These are phyloP conservation scores for Rhea americana DNA, from an alignment of 2,113 vertebrate genomes.

Conservation along the genomic window DNA sequence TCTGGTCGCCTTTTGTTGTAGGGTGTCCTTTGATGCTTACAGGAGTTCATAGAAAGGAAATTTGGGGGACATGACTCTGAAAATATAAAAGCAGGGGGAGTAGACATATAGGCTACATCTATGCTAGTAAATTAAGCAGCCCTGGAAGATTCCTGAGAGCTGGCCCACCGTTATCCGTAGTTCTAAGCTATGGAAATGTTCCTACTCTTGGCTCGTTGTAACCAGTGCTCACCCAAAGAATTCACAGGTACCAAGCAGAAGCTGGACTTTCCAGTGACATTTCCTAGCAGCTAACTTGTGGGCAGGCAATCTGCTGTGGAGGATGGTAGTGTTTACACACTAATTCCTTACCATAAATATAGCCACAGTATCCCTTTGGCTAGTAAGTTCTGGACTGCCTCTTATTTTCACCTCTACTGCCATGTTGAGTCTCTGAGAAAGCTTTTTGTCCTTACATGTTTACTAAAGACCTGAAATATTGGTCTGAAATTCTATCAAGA, in stretches of 20 bases:
- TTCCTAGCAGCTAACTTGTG: background rate
- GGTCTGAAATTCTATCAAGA: constrained; percentile 1
- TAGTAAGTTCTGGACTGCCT: background rate
- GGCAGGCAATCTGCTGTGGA: background rate
- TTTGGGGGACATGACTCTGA: background rate
- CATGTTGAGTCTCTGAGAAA: background rate
- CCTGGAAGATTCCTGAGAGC: background rate
- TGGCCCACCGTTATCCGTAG: background rate
- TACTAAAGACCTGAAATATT: constrained; percentile 8
- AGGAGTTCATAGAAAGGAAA: background rate
- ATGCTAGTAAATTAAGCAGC: background rate
- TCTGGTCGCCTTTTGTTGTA: background rate
- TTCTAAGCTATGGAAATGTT: background rate
- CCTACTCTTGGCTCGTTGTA: background rate
- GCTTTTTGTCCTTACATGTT: background rate
- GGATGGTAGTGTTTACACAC: background rate
- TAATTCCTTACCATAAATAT: background rate
- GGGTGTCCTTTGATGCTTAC: background rate
- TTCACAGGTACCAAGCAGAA: background rate
- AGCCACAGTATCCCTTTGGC: background rate
- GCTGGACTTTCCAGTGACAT: background rate
- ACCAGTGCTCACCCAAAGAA: background rate
- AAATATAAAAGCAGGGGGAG: background rate
- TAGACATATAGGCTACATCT: background rate
- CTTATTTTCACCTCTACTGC: background rate